Evolutionary conservation across 2,797 vertebrate species (phyloP).

Genomic region (Labeo calbasu): DNA sequence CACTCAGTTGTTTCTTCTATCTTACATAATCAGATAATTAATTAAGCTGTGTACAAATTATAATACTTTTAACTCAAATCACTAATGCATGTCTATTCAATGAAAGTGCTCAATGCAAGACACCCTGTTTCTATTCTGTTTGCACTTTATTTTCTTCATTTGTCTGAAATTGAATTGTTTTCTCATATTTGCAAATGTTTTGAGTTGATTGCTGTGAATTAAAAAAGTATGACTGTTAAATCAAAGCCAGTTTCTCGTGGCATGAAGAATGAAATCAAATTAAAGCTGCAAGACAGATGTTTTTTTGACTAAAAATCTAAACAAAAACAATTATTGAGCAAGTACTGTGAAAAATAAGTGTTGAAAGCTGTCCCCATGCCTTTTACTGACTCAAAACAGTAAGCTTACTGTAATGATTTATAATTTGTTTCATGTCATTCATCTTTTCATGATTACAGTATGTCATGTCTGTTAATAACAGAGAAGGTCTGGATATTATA

Average conservation of each 20-base stretch:
- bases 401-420: neutral
- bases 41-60: conserved; percentile 2
- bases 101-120: neutral
- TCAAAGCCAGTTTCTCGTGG: neutral
- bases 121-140: neutral
- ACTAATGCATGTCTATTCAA: neutral
- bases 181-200: neutral
- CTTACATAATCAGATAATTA: neutral
- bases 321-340: neutral
- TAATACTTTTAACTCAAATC: neutral
- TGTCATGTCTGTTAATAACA: no score
- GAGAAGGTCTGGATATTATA: no score
- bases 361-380: neutral
- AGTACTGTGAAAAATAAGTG: neutral
- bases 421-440: neutral
- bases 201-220: neutral
- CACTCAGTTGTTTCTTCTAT: neutral
- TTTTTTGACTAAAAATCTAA: neutral
- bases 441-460: no score
- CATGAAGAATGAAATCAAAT: neutral
- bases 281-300: neutral
- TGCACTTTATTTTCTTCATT: neutral
- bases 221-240: neutral
- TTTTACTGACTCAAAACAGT: neutral
- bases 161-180: neutral